Evolutionary conservation across 2,888 invertebrate species (phyloP).

Genomic region (Lasiommata megera): DNA sequence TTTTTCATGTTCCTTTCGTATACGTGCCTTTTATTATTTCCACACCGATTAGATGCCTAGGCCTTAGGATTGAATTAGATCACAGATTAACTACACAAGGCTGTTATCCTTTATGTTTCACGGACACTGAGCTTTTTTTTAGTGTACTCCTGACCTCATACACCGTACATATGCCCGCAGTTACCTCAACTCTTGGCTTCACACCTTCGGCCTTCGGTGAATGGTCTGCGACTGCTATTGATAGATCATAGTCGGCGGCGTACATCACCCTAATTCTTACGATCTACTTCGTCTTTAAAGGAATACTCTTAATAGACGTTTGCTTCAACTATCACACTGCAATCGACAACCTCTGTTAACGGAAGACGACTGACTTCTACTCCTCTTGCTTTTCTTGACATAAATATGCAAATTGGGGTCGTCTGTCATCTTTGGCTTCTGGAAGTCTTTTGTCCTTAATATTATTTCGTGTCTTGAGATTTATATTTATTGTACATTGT

Average conservation of each 20-base stretch:
- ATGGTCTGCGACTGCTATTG: constrained; percentile 56
- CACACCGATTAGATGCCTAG: constrained; percentile 79
- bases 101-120: constrained; percentile 78
- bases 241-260: constrained; percentile 60
- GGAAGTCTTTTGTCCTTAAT: no score
- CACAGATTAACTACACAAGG: constrained; percentile 79
- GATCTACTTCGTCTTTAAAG: constrained; percentile 48
- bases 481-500: background rate
- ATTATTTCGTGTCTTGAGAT: no score
- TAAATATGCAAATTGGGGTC: no score
- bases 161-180: constrained; percentile 81
- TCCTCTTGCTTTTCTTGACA: background rate
- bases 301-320: constrained; percentile 65
- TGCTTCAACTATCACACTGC: constrained; percentile 3
- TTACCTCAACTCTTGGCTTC: constrained; percentile 81
- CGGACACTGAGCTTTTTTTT: constrained; percentile 79
- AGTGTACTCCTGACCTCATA: constrained; percentile 79
- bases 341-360: background rate
- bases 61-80: constrained; percentile 78
- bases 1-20: constrained; percentile 58
- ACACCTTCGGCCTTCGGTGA: constrained; percentile 76
- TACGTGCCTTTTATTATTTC: constrained; percentile 75
- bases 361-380: background rate
- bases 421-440: no score
- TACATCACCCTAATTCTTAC: constrained; percentile 60